Base-by-base conservation (phyloP, 1,140 invertebrate genomes). In the Onthophagus taurus region DNA sequence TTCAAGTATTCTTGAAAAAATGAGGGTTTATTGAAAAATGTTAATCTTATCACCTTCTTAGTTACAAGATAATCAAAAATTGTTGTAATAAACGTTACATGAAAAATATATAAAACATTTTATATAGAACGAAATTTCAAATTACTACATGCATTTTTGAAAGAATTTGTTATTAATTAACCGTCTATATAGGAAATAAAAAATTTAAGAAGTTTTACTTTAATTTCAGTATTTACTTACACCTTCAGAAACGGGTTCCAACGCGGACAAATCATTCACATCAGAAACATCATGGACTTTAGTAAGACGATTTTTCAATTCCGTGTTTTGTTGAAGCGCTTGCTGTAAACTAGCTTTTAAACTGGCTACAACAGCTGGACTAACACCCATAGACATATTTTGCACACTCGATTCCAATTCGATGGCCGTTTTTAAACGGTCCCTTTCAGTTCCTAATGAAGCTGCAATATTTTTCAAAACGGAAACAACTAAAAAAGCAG, bases 311-410 rank as follows among this genome's bases (percentile, higher is more conserved):
- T 69, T 67, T 45, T 76, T 73, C 47, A 86, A 61, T 57, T 85
- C 83, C 59, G 72, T 63, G 67, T 88, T 88, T 66, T 85, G 83
- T 43, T 82, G 76, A 23, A 85, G 56, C 6, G 78, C 76, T 54
- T 82, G 75, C 49, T 72, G 71, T 9, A 81, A 67, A 50, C 72
- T 74, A 38, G 70, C 69, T 14, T 76, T 65, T 2, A 82, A 60
- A 21, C 66, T 72, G 2, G 71, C 62, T 13, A 78, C 59, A 37
- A 76, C 52, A 38, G 45, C 57, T 45, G 46, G 50, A 50, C 55
- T 54, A 31, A 48, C 48, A 39, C 20, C 51, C 2, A 50, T 38
- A 23, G 49, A 54, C 16, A 49, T 18, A 42, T 53, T 57, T 39
- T 53, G 63, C 9, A 67, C 65, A 39, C 47, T 49, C 29, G 54